Base-by-base conservation (phyloP, 64 coral and sea anemone species). In the Montipora cactus region DNA sequence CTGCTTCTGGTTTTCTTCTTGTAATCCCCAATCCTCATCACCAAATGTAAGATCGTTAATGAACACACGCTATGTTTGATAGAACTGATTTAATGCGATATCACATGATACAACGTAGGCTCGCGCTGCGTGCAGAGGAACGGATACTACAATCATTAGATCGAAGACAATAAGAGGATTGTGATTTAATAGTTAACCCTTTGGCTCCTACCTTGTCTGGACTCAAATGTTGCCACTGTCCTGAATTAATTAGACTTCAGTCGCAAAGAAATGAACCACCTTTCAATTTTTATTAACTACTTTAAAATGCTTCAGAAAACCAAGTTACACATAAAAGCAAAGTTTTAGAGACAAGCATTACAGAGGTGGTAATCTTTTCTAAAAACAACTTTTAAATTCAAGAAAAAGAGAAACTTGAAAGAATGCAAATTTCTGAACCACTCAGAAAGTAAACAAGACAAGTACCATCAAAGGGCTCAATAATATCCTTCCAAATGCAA, bases 81-180 rank as follows among this genome's bases (percentile, higher is more conserved):
- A 61, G 9, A 59, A 52, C 47, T n/a, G 9, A 4, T 52, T 79
- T 79, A 52, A 52, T 52, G 6, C 18, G 47, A 55, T 52, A 79
- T 50, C 77, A 79, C 77, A 18, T 79, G 77, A 79, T 79, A 79
- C 49, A 79, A n/a, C 16, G 77, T 79, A 79, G 77, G 47, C 14
- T 53, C 47, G 3, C 19, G 20, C 14, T 79, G 48, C 77, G 48
- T 55, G 48, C 77, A 14, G 77, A 53, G 77, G 77, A 55, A 79
- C 77, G 77, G 77, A 79, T 79, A 53, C 77, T 53, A 79, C 77
- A 21, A 57, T 28, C 25, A 28, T 28, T 28, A 28, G 25, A 28
- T 28, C 25, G 25, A 28, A 28, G 25, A 28, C 25, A 28, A 28
- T 28, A 28, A 28, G 25, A 28, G 25, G 25, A 28, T 28, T 28